Base-by-base conservation (phyloP, 2,113 vertebrate species). In the Gavia stellata region DNA sequence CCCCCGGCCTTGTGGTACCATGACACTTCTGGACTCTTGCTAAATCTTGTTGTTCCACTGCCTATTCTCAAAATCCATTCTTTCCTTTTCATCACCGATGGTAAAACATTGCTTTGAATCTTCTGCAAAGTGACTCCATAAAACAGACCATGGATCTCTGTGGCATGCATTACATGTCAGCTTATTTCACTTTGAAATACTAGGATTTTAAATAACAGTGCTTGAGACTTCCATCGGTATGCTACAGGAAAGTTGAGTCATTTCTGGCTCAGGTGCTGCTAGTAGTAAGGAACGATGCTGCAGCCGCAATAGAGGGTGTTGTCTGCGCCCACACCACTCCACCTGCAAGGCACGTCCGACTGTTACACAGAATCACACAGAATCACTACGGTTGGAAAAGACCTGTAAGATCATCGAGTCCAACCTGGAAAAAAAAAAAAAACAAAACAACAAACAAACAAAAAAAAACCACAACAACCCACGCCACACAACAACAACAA, bases 221-320 rank as follows among this genome's bases (percentile, higher is more conserved):
- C 58, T 92, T 0, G 0, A 91, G 34, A 53, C 26, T 81, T 71
- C 50, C 0, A 0, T 40, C 0, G 0, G 6, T 28, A 17, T 24
- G 42, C 61, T 14, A 58, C 8, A 38, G 44, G 26, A 12, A 53
- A 72, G 56, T 61, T 56, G 94, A 86, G 52, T 95, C 36, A 74
- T 55, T 86, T 55, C 80, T 47, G 68, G 58, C 66, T 90, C 40
- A 45, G 78, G 63, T 6, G 6, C 38, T 80, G 71, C 50, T 42
- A 53, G 34, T 5, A 44, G 33, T 17, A 59, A 49, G 47, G 34
- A 79, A 77, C 61, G 52, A 26, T 3, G 19, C 47, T 23, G 61
- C 31, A 56, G 52, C n/a, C 2, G 4, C 44, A 33, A 20, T 0
- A 4, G 34, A 42, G 58, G 58, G 17, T 38, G 56, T 29, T 56